Evolutionary conservation across 2,113 vertebrate genomes (phyloP), one percentile per base, ranked within the genome.

Genomic region (Pelodiscus sinensis): DNA sequence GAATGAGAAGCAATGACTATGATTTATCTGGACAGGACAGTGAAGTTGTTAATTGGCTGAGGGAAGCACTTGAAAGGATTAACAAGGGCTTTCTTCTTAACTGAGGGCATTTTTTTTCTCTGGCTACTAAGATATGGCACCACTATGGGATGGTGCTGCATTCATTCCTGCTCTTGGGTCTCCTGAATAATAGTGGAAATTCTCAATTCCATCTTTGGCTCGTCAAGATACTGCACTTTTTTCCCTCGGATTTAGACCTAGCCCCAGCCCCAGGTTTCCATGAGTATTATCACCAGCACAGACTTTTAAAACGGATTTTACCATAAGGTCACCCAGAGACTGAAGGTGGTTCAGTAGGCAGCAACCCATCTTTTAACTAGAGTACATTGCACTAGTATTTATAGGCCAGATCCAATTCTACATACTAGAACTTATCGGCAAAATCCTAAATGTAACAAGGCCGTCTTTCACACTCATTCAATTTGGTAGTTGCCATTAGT

Each of bases 111-210:
- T 1, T 3, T 44, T 44, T 50, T 9, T 5, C 16, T 50, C 92
- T 0, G 0, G 2, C 9, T 0, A 54, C 38, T 5, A 71, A 62
- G 51, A n/a, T 22, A 6, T 9, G 81, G 21, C 11, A 50, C 9
- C 78, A 58, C 31, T 10, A 2, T 78, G 19, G 9, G 15, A 9
- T 0, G 52, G 6, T 52, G 51, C 9, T 65, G 12, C 9, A 84
- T 6, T 65, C 27, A 57, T 2, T 81, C 5, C 6, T 35, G 6
- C 14, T 92, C 83, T 9, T 19, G 84, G 51, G 22, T 57, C 29
- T 80, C 22, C 14, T 68, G 22, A 56, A 0, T 21, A 4, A 22
- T 13, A 3, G 1, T 52, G 4, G 7, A 88, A 60, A 87, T 29
- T 0, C 22, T 22, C 35, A 24, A 38, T 38, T 50, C 65, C 15